These are phyloP conservation scores for Psittacus erithacus DNA, from an alignment of 2,113 vertebrate species.

Conservation along the genomic window DNA sequence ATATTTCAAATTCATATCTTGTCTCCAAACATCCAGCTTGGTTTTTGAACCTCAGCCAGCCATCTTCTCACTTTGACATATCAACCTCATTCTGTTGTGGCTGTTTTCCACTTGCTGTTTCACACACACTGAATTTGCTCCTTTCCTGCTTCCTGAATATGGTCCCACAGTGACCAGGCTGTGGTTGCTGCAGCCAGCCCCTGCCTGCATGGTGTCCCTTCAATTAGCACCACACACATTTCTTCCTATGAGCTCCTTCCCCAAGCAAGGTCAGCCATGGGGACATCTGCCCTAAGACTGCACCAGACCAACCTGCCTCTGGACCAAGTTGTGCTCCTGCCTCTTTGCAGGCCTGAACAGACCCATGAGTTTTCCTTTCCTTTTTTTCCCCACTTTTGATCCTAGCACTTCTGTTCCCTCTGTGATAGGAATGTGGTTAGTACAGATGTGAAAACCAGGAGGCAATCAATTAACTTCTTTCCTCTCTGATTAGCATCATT, in stretches of 20 bases:
- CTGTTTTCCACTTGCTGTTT: not conserved
- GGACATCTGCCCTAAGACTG: not conserved
- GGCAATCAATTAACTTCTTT: not conserved
- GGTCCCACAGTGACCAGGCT: not conserved
- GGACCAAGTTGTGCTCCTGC: too few species aligned
- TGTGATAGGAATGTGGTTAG: not conserved
- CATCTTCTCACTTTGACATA: not conserved
- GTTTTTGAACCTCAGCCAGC: not conserved
- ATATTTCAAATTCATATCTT: not conserved
- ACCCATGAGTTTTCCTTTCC: not conserved
- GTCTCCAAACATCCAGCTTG: not conserved
- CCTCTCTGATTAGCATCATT: not conserved
- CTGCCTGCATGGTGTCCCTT: not conserved
- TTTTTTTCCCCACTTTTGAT: not conserved
- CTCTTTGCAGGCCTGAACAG: not conserved
- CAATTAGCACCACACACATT: rapidly evolving
- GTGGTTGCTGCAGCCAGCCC: not conserved
- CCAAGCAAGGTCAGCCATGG: not conserved
- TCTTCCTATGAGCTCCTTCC: rapidly evolving
- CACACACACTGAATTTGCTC: not conserved
- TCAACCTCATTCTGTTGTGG: not conserved
- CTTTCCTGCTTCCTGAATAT: not conserved
- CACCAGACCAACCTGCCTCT: not conserved
- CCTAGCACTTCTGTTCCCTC: not conserved
- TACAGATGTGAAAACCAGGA: not conserved